Base-by-base conservation (phyloP, 2,797 vertebrate genomes). In the Rhinella marina region DNA sequence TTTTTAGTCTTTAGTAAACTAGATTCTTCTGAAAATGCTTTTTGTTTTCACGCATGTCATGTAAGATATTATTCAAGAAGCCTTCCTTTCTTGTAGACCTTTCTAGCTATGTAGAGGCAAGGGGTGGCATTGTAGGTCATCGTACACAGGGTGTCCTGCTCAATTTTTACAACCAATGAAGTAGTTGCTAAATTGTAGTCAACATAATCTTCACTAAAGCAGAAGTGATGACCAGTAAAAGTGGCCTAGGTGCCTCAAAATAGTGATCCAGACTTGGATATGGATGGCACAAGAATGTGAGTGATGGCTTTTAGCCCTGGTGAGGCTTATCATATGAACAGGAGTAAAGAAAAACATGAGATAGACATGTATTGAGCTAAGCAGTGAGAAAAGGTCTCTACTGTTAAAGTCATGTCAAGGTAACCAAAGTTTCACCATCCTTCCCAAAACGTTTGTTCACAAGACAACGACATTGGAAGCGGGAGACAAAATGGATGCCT, bases 1-100 rank as follows among this genome's bases (percentile, higher is more conserved):
- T 59, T 62, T 84, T 83, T 72, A 25, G 16, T 29, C 52, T 32
- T 32, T 83, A 52, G n/a, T 83, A 72, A 83, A 66, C 81, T 23
- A 72, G 50, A 70, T 83, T 72, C 66, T 56, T 83, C 27, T 56
- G 72, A 52, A 57, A 72, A 72, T 57, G 66, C 41, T 54, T 77
- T 61, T 48, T 8, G 50, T 75, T 75, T 84, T 84, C 52, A 72
- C 64, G 29, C 54, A 41, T 6, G 61, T 81, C 23, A 64, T 80
- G 19, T 61, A 59, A 61, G 61, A 8, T 61, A 61, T 32, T 81
- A 13, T 48, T 61, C 17, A 13, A 4, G 17, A 72, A 80, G 16
- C 11, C 50, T 54, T 61, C 21, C 17, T 14, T 2, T 73, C 5
- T 25, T 64, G 11, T 50, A 85, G 16, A 7, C 13, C 57, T 61